Conservation (phyloP, 2,888 invertebrate species). For the Spilosoma lubricipeda region DNA sequence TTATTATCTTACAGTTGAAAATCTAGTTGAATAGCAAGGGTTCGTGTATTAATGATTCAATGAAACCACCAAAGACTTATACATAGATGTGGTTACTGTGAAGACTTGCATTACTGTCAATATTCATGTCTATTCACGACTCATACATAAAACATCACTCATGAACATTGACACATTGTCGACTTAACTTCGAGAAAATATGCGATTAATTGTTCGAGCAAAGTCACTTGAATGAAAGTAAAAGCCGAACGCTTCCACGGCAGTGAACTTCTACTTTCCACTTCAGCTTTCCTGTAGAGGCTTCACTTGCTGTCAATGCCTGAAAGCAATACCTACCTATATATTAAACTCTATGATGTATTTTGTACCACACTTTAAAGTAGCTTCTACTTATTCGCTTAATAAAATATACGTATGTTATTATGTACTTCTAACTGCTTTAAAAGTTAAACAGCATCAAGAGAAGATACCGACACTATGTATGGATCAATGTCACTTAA, state of each 20-base stretch:
- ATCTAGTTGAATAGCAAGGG: conserved; percentile 38
- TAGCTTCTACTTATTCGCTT: conserved; percentile 58
- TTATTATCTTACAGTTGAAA: conserved; percentile 32
- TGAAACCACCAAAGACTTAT: conserved; percentile 30
- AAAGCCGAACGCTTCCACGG: conserved; percentile 66
- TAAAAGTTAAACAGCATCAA: conserved; percentile 39
- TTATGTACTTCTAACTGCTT: conserved; percentile 46
- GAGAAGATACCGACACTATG: conserved; percentile 39
- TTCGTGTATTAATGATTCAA: conserved; percentile 27
- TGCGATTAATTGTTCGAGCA: conserved; percentile 31
- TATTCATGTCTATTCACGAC: conserved; percentile 50
- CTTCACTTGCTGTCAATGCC: conserved; percentile 71
- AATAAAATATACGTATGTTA: conserved; percentile 39
- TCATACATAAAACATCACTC: conserved; percentile 59
- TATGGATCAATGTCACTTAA: conserved; percentile 38
- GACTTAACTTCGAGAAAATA: conserved; percentile 40
- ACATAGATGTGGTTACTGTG: conserved; percentile 35
- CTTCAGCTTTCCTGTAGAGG: conserved; percentile 72
- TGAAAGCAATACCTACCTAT: conserved; percentile 34
- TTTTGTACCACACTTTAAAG: conserved; percentile 45
- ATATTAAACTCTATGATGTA: conserved; percentile 25
- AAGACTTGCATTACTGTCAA: conserved; percentile 34
- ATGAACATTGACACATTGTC: conserved; percentile 61
- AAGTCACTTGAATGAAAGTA: conserved; percentile 25
- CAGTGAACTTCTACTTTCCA: conserved; percentile 71